phyloP scores from a whole-genome alignment of 2,888 invertebrate genomes.

The Ornithoptera priamus region DNA sequence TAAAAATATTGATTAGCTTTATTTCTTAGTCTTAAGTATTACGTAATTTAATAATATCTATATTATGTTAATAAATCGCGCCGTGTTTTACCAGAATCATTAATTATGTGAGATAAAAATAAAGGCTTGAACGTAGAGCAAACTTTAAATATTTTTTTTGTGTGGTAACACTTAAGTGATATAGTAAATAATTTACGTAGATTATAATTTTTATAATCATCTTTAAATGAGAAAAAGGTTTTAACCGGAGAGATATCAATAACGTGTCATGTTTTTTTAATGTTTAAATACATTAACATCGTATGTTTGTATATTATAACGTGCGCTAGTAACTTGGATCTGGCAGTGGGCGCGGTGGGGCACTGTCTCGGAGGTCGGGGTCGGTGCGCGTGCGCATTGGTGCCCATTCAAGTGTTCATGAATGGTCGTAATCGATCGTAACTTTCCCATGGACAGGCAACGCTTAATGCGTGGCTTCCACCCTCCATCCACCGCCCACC shows the following conservation, averaged over 20 bases:
- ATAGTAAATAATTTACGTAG: too few species aligned
- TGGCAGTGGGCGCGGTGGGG: constrained; percentile 45
- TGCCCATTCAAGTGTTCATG: constrained; percentile 76
- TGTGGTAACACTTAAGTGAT: too few species aligned
- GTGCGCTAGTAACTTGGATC: background rate
- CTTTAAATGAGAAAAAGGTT: too few species aligned
- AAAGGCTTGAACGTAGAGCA: too few species aligned
- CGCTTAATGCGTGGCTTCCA: constrained; percentile 47
- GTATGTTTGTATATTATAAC: background rate
- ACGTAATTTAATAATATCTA: too few species aligned
- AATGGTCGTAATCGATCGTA: constrained; percentile 71
- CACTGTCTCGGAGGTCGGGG: constrained; percentile 56
- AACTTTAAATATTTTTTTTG: too few species aligned
- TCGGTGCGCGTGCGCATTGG: constrained; percentile 60
- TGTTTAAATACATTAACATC: background rate
- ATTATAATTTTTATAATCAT: too few species aligned
- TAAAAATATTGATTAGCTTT: background rate
- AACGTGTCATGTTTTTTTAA: too few species aligned
- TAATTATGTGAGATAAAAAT: too few species aligned
- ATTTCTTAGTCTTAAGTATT: background rate
- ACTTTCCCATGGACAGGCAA: constrained; percentile 73
- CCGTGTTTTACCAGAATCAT: too few species aligned
- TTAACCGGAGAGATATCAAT: too few species aligned
- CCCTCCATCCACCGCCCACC: background rate
- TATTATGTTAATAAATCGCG: too few species aligned